Conservation (phyloP, 2,113 vertebrate genomes). For the Muntiacus muntjak region DNA sequence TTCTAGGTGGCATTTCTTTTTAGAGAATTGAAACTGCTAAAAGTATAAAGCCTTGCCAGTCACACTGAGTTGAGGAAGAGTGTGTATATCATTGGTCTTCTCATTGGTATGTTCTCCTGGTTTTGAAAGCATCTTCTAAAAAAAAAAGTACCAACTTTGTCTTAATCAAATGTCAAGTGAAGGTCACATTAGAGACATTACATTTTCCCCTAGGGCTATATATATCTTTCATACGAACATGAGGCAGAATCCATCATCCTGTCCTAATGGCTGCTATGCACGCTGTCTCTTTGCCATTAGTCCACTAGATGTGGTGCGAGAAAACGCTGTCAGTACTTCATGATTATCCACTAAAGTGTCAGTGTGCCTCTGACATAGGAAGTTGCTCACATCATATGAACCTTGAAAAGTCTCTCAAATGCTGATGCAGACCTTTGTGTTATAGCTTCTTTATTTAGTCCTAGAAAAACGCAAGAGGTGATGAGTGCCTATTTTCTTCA, state of each 20-base stretch:
- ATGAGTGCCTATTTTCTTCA: not conserved
- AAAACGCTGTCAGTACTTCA: not conserved
- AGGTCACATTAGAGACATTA: not conserved
- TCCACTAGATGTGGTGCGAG: not conserved
- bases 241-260: not conserved
- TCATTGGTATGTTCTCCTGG: not conserved
- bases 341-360: not conserved
- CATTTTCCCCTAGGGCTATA: not conserved
- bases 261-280: not conserved
- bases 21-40: not conserved
- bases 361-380: not conserved
- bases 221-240: not conserved
- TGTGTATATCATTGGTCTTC: slow-evolving; percentile 1
- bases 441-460: not conserved
- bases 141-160: not conserved
- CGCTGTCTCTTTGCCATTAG: not conserved
- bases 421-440: not conserved
- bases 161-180: slow-evolving; percentile 4
- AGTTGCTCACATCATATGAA: not conserved
- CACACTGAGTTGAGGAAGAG: not conserved
- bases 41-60: not conserved
- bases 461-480: not conserved
- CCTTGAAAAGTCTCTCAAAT: not conserved
- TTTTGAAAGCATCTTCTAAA: not conserved
- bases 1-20: slow-evolving; percentile 19